phyloP scores from a whole-genome alignment of 2,888 invertebrate species.

The Drosophila tripunctata region DNA sequence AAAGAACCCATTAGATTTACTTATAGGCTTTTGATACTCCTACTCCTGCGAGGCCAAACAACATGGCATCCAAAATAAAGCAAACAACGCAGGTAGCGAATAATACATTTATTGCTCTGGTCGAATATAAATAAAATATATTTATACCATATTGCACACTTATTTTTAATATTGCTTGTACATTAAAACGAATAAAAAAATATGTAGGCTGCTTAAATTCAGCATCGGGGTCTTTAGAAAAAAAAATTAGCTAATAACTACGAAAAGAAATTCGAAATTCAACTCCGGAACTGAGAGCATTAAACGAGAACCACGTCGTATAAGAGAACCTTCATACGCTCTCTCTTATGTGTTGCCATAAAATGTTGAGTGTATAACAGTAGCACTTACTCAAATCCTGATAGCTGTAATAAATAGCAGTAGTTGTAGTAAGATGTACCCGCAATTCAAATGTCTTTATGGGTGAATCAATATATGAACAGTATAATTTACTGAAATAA shows the following conservation, averaged over 20 bases:
- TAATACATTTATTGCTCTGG: too few species aligned
- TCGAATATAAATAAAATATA: too few species aligned
- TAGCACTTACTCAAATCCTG: constrained; percentile 1
- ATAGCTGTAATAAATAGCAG: too few species aligned
- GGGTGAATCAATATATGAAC: too few species aligned
- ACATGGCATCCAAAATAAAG: background rate
- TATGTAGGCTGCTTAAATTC: constrained; percentile 23
- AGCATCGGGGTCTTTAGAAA: constrained; percentile 25
- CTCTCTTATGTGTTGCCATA: constrained; percentile 32
- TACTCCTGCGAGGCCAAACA: background rate
- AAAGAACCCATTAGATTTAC: too few species aligned
- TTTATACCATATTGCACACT: constrained; percentile 53
- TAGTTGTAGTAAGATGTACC: too few species aligned
- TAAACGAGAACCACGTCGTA: constrained; percentile 24
- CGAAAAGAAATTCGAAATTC: constrained; percentile 22
- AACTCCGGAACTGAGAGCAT: constrained; percentile 5
- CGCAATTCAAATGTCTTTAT: too few species aligned
- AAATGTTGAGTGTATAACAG: constrained; percentile 45
- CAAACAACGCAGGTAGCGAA: background rate
- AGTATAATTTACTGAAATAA: too few species aligned
- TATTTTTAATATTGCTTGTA: constrained; percentile 47
- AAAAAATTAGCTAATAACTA: constrained; percentile 13
- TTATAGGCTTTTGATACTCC: constrained; percentile 9
- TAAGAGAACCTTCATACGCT: constrained; percentile 14
- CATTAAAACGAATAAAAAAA: constrained; percentile 55